These are phyloP conservation scores for Crambe crambe DNA, from an alignment of 37 sponge, comb jelly and placozoan species.

Conservation along the genomic window DNA sequence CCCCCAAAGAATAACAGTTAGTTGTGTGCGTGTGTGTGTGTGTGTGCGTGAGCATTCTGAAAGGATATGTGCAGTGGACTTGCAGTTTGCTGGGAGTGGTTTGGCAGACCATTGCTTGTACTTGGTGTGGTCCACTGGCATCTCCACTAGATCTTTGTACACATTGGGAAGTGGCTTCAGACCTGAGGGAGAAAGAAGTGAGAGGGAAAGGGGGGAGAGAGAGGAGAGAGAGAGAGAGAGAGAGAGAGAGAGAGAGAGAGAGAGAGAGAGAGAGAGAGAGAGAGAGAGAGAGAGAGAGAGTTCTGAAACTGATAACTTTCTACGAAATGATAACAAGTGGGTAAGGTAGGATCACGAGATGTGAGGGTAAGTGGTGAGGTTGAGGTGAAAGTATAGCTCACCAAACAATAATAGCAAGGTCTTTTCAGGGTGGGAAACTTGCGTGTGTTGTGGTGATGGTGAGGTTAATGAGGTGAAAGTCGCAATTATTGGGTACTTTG, in stretches of 20 bases:
- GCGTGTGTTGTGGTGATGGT: too few species aligned
- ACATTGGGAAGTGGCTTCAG: conserved; percentile 56
- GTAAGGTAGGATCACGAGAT: too few species aligned
- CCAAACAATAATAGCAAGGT: too few species aligned
- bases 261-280: not conserved
- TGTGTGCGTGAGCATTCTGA: not conserved
- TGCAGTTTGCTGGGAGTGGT: conserved; percentile 20
- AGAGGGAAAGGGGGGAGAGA: not conserved
- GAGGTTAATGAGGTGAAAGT: too few species aligned
- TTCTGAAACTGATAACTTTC: not conserved
- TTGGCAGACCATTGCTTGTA: conserved; percentile 61
- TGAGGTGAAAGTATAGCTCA: too few species aligned
- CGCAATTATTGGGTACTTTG: too few species aligned
- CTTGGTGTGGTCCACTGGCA: conserved; percentile 57
- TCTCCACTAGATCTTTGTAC: conserved; percentile 68
- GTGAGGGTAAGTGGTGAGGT: too few species aligned
- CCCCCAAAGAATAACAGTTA: too few species aligned
- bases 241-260: not conserved
- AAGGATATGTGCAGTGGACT: conserved; percentile 73
- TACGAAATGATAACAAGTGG: too few species aligned
- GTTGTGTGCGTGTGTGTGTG: too few species aligned
- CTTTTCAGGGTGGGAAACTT: too few species aligned
- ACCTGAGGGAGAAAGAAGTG: conserved; percentile 20
- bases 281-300: not conserved
- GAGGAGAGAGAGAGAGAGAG: not conserved